Evolutionary conservation across 92 coral and sea anemone species (phyloP).

Genomic region (Zoanthus gigantus): DNA sequence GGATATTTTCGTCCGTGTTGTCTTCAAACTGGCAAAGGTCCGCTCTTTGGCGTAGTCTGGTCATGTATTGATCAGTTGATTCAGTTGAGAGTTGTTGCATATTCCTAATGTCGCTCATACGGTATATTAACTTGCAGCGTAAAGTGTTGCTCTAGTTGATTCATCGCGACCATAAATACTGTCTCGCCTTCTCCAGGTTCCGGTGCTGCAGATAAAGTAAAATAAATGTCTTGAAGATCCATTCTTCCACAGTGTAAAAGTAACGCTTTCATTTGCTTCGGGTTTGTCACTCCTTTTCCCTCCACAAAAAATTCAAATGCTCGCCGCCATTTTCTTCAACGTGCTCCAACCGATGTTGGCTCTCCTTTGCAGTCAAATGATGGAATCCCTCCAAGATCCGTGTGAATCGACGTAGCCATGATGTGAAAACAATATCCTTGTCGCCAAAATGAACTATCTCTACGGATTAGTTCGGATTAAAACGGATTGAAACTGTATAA

Average conservation of each 20-base stretch:
- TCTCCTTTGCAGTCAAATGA: background rate
- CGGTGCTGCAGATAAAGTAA: slow-evolving; percentile 57
- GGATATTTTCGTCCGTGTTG: slow-evolving; percentile 52
- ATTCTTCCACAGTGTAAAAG: slow-evolving; percentile 51
- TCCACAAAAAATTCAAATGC: background rate
- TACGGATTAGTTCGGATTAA: no score
- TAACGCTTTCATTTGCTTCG: slow-evolving; percentile 50
- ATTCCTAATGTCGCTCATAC: slow-evolving; percentile 55
- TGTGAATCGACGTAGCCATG: background rate
- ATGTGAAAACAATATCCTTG: background rate
- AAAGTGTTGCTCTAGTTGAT: slow-evolving; percentile 38
- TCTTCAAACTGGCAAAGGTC: slow-evolving; percentile 63
- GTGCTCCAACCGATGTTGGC: slow-evolving; percentile 59
- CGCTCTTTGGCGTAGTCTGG: slow-evolving; percentile 64
- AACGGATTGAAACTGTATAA: no score
- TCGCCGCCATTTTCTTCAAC: slow-evolving; percentile 70
- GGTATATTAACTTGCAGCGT: slow-evolving; percentile 60
- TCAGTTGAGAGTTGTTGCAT: slow-evolving; percentile 65
- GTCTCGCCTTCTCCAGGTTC: slow-evolving; percentile 58
- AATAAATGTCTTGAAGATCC: slow-evolving; percentile 61
- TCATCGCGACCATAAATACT: slow-evolving; percentile 54
- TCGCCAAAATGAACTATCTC: no score
- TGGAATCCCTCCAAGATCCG: background rate
- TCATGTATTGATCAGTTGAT: slow-evolving; percentile 57
- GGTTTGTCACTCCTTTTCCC: slow-evolving; percentile 44